Evolutionary conservation across 2,113 vertebrate genomes (phyloP).

Genomic region (Panthera tigris): DNA sequence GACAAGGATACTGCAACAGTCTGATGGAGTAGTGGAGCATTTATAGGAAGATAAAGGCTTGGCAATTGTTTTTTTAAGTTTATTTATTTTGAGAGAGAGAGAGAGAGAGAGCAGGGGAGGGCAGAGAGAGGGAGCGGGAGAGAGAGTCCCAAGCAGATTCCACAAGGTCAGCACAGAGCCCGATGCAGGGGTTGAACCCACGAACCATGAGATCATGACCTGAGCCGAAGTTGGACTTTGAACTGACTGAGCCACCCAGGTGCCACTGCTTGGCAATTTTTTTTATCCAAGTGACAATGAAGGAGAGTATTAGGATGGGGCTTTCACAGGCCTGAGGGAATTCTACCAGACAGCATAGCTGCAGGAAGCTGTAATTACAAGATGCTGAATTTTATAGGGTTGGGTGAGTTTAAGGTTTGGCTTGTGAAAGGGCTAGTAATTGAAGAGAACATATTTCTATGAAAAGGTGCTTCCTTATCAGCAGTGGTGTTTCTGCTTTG

Average conservation of each 20-base stretch:
- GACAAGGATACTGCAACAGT: background rate
- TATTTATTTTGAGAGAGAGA: no score
- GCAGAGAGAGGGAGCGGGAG: no score
- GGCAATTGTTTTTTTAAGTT: background rate
- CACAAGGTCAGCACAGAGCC: no score
- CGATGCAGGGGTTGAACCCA: no score
- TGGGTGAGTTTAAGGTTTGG: background rate
- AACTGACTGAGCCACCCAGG: no score
- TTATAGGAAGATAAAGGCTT: background rate
- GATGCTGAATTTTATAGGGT: background rate
- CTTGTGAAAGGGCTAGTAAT: background rate
- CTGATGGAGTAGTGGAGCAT: background rate
- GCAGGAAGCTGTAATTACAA: background rate
- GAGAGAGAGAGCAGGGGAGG: no score
- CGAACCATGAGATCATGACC: no score
- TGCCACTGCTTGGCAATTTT: background rate
- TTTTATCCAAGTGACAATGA: background rate
- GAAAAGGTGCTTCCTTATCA: background rate
- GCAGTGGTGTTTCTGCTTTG: background rate
- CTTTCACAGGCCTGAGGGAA: background rate
- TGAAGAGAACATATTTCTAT: background rate
- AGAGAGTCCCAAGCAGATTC: no score
- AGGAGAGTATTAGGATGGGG: background rate
- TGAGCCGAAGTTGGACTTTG: no score
- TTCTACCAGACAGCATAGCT: background rate